These are phyloP conservation scores for Eriosoma lanigerum DNA, from an alignment of 1,140 invertebrate genomes.

Conservation along the genomic window DNA sequence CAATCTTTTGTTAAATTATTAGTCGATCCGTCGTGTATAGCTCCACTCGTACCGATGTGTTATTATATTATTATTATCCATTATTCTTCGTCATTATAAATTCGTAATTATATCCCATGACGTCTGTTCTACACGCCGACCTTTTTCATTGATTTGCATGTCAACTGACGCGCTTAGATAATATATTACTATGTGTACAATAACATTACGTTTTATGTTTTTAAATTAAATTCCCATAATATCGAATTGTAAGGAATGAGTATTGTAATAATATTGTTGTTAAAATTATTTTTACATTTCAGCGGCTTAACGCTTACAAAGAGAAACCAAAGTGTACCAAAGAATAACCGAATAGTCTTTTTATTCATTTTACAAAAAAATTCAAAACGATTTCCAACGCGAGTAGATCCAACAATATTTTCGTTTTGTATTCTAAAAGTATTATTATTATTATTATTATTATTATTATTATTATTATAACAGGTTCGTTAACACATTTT, in stretches of 20 bases:
- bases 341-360: neutral
- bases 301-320: neutral
- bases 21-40: conserved; percentile 7
- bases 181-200: too few relatives aligned
- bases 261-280: neutral
- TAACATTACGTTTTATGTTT: neutral
- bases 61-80: conserved; percentile 5
- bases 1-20: conserved; percentile 22
- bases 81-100: conserved; percentile 16
- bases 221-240: neutral
- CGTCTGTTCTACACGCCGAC: conserved; percentile 4
- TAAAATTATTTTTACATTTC: neutral
- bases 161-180: neutral
- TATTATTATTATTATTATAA: conserved; percentile 3
- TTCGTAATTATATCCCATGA: conserved; percentile 20
- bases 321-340: neutral
- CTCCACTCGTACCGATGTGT: neutral
- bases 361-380: neutral
- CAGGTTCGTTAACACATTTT: conserved; percentile 38
- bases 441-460: neutral
- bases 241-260: neutral
- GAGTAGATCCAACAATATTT: neutral
- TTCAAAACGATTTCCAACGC: neutral
- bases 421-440: too few relatives aligned
- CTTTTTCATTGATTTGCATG: conserved; percentile 7